phyloP scores from a whole-genome alignment of 1,140 invertebrate species.

The Paraescarpia echinospica region DNA sequence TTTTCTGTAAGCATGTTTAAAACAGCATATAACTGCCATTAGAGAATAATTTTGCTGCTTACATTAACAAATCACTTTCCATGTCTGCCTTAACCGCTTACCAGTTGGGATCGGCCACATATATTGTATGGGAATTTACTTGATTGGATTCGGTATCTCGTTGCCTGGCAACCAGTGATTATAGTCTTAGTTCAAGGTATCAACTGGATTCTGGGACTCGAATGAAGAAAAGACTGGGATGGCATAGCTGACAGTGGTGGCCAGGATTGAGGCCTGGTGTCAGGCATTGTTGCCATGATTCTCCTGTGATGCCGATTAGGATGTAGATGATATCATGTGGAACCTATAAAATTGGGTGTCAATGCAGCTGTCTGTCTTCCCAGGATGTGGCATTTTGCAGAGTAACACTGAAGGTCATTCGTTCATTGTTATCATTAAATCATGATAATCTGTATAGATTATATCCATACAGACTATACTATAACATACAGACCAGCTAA shows the following conservation, averaged over 20 bases:
- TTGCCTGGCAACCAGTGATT: conserved; percentile 97
- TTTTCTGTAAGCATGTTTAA: not conserved
- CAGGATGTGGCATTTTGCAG: not conserved
- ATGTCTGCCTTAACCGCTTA: not conserved
- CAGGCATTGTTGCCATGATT: not conserved
- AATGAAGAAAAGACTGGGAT: conserved; percentile 63
- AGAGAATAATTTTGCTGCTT: not conserved
- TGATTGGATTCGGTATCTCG: conserved; percentile 94
- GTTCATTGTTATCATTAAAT: too few relatives aligned
- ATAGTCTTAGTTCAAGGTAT: conserved; percentile 91
- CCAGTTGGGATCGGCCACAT: conserved; percentile 96
- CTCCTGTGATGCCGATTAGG: not conserved
- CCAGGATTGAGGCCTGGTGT: not conserved
- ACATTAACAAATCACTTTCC: not conserved
- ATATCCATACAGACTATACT: too few relatives aligned
- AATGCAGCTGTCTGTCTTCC: not conserved
- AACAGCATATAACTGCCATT: conserved; percentile 20
- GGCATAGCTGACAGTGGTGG: not conserved
- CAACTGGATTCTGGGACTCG: conserved; percentile 89
- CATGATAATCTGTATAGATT: too few relatives aligned
- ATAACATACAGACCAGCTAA: too few relatives aligned
- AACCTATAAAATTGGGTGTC: not conserved
- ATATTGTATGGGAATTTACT: conserved; percentile 95
- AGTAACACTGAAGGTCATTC: not conserved
- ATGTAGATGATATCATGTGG: not conserved